These are phyloP conservation scores for Geotrupes spiniger DNA, from an alignment of 2,888 invertebrate genomes.

Conservation along the genomic window DNA sequence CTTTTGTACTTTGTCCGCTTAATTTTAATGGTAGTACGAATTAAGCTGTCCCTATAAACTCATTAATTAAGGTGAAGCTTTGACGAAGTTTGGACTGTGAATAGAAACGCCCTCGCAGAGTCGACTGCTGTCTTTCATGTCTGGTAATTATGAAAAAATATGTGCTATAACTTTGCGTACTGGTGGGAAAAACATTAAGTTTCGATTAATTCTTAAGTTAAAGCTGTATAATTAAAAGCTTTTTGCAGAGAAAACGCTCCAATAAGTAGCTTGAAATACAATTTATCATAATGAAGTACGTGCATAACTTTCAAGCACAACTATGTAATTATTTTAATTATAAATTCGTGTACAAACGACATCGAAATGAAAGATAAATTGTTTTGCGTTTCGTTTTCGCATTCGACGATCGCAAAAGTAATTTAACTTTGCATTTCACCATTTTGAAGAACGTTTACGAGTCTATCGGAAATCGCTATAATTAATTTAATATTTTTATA, in stretches of 20 bases:
- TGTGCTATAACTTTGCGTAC: conserved; percentile 14
- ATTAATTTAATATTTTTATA: too few relatives aligned
- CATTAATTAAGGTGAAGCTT: conserved; percentile 45
- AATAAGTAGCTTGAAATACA: conserved; percentile 18
- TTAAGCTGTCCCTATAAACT: conserved; percentile 39
- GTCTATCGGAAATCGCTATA: too few relatives aligned
- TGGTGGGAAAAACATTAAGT: conserved; percentile 21
- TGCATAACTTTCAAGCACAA: conserved; percentile 3
- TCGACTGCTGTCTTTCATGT: conserved; percentile 35
- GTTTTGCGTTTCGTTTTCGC: too few relatives aligned
- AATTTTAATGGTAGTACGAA: background rate
- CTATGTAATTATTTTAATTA: conserved; percentile 18
- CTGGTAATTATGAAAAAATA: conserved; percentile 32
- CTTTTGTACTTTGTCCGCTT: background rate
- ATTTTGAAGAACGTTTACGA: too few relatives aligned
- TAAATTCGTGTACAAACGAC: conserved; percentile 1
- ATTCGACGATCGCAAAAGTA: too few relatives aligned
- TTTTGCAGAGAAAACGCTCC: conserved; percentile 24
- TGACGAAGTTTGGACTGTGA: conserved; percentile 39
- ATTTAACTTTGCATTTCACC: too few relatives aligned
- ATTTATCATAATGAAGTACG: conserved; percentile 8
- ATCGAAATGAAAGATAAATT: too few relatives aligned
- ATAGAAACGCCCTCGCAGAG: conserved; percentile 33
- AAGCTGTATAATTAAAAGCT: conserved; percentile 19
- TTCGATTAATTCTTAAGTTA: conserved; percentile 22